These are phyloP conservation scores for Leucophora obtusa DNA, from an alignment of 2,888 invertebrate genomes.

Conservation along the genomic window DNA sequence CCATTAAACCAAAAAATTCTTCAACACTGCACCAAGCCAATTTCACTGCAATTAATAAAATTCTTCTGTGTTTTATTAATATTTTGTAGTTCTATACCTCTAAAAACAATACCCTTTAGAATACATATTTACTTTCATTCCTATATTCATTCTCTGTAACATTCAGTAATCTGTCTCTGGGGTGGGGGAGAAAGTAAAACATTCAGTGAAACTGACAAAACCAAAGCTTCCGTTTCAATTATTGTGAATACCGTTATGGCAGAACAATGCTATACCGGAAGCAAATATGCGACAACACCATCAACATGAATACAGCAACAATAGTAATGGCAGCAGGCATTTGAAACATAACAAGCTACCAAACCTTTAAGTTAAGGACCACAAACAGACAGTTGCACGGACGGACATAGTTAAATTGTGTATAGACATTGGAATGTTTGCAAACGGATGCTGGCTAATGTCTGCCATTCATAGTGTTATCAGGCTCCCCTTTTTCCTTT, in stretches of 20 bases:
- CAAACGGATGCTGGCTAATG: conserved; percentile 46
- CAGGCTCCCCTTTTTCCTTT: conserved; percentile 17
- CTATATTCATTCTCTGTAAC: background rate
- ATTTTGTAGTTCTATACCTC: too few species aligned
- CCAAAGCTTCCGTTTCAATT: conserved; percentile 76
- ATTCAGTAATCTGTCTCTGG: background rate
- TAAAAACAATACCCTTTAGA: too few species aligned
- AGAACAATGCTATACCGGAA: conserved; percentile 67
- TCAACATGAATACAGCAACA: conserved; percentile 47
- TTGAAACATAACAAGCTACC: conserved; percentile 43
- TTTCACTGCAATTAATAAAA: too few species aligned
- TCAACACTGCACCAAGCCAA: too few species aligned
- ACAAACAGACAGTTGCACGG: conserved; percentile 19
- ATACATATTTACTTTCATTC: too few species aligned
- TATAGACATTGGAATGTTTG: conserved; percentile 28
- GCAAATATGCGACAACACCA: conserved; percentile 66
- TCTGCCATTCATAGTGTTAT: conserved; percentile 48
- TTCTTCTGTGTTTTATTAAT: too few species aligned
- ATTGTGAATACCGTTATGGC: conserved; percentile 70
- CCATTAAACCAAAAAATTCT: too few species aligned
- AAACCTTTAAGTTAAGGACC: conserved; percentile 27
- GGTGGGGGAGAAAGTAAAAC: conserved; percentile 35
- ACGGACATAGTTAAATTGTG: conserved; percentile 12
- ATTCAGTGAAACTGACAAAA: conserved; percentile 68
- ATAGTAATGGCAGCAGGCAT: conserved; percentile 45